Conservation (phyloP, 2,888 invertebrate genomes). For the Lymantria monacha region DNA sequence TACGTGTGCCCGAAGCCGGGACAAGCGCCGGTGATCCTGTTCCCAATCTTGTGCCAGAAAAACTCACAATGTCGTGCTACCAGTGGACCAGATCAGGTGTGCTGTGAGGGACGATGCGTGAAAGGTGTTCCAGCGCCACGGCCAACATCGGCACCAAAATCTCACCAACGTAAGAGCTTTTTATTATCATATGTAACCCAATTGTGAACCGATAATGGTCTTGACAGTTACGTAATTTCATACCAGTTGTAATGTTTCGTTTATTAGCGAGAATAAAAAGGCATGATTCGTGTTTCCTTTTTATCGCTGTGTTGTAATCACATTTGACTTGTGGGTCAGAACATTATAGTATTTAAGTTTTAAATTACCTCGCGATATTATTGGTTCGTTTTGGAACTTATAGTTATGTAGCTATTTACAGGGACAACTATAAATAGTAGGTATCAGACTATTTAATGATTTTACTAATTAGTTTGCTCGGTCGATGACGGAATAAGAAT, state of each 20-base stretch:
- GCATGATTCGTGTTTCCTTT: not conserved
- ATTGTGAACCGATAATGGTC: conserved; percentile 5
- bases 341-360: no score
- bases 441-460: no score
- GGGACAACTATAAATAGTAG: no score
- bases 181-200: not conserved
- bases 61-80: conserved; percentile 69
- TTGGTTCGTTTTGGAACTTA: no score
- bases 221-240: conserved; percentile 18
- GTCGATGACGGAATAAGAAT: no score
- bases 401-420: no score
- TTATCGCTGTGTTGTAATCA: not conserved
- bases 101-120: conserved; percentile 81
- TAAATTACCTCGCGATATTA: no score
- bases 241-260: conserved; percentile 20
- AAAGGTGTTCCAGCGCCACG: conserved; percentile 83
- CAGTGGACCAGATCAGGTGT: conserved; percentile 71
- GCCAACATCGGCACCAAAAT: conserved; percentile 57
- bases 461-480: no score
- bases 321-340: not conserved
- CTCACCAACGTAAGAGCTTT: conserved; percentile 68
- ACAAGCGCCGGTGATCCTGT: conserved; percentile 58
- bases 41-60: conserved; percentile 73
- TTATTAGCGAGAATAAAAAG: not conserved
- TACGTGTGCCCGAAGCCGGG: conserved; percentile 69